Evolutionary conservation across 2,113 vertebrate genomes (phyloP).

Genomic region (Rana temporaria): DNA sequence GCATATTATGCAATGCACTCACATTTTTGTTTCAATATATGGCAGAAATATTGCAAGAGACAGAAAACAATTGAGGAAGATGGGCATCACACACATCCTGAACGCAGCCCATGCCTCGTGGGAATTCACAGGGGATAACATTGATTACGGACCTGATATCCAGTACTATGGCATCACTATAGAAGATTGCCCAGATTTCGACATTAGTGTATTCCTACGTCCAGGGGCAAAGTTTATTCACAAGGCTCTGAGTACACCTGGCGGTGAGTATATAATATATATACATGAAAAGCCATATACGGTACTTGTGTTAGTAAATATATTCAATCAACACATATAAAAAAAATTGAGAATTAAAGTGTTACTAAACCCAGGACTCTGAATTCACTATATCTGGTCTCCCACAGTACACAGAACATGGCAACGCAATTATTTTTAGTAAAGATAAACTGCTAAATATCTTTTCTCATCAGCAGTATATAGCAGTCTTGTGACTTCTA

Average conservation of each 20-base stretch:
- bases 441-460: no score
- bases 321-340: no score
- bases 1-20: neutral
- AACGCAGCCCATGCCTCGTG: conserved; percentile 69
- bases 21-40: neutral
- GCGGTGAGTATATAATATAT: conserved; percentile 64
- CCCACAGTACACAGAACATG: no score
- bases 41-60: conserved; percentile 50
- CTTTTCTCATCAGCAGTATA: no score
- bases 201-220: conserved; percentile 78
- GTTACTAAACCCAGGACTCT: no score
- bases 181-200: conserved; percentile 80
- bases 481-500: no score
- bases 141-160: conserved; percentile 77
- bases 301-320: no score
- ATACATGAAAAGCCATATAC: no score
- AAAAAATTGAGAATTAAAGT: no score
- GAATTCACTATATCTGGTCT: no score
- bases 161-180: conserved; percentile 81
- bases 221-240: conserved; percentile 79
- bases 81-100: conserved; percentile 58
- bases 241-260: conserved; percentile 72
- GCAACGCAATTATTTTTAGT: no score
- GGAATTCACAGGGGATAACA: conserved; percentile 77
- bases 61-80: conserved; percentile 44